Conservation (phyloP, 2,888 invertebrate genomes). For the Corythucha ciliata region DNA sequence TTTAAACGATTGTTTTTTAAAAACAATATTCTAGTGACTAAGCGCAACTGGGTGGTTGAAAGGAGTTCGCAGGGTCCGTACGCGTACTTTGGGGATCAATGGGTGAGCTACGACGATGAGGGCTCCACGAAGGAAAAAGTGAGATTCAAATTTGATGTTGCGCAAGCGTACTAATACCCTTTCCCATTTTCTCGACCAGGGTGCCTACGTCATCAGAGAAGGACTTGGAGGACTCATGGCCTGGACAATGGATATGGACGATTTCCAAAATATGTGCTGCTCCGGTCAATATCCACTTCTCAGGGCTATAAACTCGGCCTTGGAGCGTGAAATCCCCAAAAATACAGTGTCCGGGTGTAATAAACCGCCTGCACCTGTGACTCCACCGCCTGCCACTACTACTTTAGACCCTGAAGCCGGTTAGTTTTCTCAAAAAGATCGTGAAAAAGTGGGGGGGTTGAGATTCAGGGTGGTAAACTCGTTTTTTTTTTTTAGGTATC, state of each 20-base stretch:
- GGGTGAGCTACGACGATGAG: constrained; percentile 82
- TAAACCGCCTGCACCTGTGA: constrained; percentile 60
- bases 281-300: constrained; percentile 67
- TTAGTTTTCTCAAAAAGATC: constrained; percentile 31
- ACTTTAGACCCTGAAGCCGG: constrained; percentile 58
- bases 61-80: constrained; percentile 61
- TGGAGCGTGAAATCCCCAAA: constrained; percentile 46
- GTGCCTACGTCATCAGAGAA: constrained; percentile 59
- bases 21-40: constrained; percentile 46
- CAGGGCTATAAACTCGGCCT: constrained; percentile 63
- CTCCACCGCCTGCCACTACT: constrained; percentile 65
- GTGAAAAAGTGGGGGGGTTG: neutral
- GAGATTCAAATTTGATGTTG: constrained; percentile 11
- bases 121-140: constrained; percentile 67
- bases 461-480: neutral
- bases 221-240: constrained; percentile 74
- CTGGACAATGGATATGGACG: constrained; percentile 83
- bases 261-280: constrained; percentile 77
- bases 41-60: constrained; percentile 54
- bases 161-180: neutral
- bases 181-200: constrained; percentile 42
- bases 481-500: constrained; percentile 22
- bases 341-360: constrained; percentile 53
- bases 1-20: neutral
- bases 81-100: constrained; percentile 68